Evolutionary conservation across 92 coral and sea anemone genomes (phyloP).

Genomic region (Virgularia gustaviana): DNA sequence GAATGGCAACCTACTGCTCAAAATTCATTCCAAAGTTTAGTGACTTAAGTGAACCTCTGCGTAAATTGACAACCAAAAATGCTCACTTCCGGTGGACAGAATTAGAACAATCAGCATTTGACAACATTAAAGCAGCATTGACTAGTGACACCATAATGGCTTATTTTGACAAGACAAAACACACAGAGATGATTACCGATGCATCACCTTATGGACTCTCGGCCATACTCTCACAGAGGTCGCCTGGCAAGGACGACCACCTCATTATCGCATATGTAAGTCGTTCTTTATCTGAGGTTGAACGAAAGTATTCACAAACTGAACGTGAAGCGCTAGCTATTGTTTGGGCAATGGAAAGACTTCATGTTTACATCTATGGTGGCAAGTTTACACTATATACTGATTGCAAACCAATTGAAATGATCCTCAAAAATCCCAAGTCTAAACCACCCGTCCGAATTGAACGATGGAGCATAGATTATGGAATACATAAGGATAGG

Average conservation of each 20-base stretch:
- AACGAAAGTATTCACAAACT: constrained; percentile 14
- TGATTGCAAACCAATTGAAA: constrained; percentile 34
- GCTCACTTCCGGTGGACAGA: constrained; percentile 2
- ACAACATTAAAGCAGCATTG: neutral
- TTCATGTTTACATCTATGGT: constrained; percentile 21
- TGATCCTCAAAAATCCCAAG: constrained; percentile 22
- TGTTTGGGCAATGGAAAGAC: constrained; percentile 29
- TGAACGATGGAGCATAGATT: constrained; percentile 30
- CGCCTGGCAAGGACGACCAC: neutral
- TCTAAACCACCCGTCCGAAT: constrained; percentile 31
- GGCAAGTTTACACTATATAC: constrained; percentile 13
- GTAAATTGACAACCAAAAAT: neutral
- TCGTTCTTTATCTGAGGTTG: constrained; percentile 18
- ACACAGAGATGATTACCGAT: constrained; percentile 19
- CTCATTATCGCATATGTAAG: constrained; percentile 20
- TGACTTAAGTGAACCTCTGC: constrained; percentile 7
- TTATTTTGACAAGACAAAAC: constrained; percentile 12
- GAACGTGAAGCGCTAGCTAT: constrained; percentile 22
- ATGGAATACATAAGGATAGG: too few species aligned
- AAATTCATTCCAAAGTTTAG: constrained; percentile 3
- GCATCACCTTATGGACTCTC: constrained; percentile 12
- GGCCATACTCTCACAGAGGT: constrained; percentile 18
- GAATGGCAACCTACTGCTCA: constrained; percentile 41
- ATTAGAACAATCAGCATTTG: neutral
- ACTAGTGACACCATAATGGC: constrained; percentile 21